Conservation (phyloP, 1,140 invertebrate species). For the Heliconius nattereri region DNA sequence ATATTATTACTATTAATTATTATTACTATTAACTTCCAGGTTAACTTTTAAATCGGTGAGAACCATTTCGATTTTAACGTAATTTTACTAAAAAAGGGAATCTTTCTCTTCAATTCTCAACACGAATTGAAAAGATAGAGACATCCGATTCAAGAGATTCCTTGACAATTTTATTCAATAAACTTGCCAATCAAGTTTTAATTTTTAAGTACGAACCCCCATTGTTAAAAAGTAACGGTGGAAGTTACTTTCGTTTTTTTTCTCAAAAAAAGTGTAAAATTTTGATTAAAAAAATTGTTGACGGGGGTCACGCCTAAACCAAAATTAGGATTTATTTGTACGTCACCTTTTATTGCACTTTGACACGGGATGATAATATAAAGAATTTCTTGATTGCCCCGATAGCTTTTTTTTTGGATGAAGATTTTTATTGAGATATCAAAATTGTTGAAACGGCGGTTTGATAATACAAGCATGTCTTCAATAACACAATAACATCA, state of each 20-base stretch:
- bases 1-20: constrained; percentile 13
- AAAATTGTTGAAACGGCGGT: constrained; percentile 69
- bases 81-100: constrained; percentile 50
- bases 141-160: constrained; percentile 69
- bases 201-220: constrained; percentile 68
- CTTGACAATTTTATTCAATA: constrained; percentile 56
- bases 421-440: constrained; percentile 76
- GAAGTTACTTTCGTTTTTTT: constrained; percentile 64
- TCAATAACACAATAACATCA: constrained; percentile 54
- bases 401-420: constrained; percentile 51
- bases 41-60: constrained; percentile 56
- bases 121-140: constrained; percentile 51
- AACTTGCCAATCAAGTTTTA: constrained; percentile 78
- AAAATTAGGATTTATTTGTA: constrained; percentile 76
- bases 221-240: constrained; percentile 50
- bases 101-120: constrained; percentile 53
- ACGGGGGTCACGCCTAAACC: constrained; percentile 77
- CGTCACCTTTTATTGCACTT: constrained; percentile 77
- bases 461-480: constrained; percentile 64
- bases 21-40: background rate
- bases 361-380: constrained; percentile 71
- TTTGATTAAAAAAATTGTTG: constrained; percentile 67
- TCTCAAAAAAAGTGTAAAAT: constrained; percentile 74
- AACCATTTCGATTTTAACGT: constrained; percentile 48
- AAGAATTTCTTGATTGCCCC: constrained; percentile 69